Base-by-base conservation (phyloP, 2,888 invertebrate genomes). In the Sylvicola cinctus region DNA sequence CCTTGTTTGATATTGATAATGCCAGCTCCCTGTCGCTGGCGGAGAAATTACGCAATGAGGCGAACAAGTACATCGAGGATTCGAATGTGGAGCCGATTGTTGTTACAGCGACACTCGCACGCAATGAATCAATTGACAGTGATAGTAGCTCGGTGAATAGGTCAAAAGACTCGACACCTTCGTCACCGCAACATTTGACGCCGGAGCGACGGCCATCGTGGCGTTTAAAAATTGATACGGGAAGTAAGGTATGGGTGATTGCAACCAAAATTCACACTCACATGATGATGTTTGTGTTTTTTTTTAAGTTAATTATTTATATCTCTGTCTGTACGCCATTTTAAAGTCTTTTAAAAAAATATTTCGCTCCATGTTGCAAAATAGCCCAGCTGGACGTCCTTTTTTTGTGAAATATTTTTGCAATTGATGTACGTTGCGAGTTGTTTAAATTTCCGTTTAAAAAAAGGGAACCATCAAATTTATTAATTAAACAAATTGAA, bases 201-300 rank as follows among this genome's bases (percentile, higher is more conserved):
- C 50, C 53, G 25, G 87, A 87, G 60, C 71, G 85, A 46, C 74
- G 87, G 52, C 87, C 88, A 29, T 87, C 87, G 46, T 88, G 88
- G 88, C 74, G 87, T 58, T 69, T 88, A 50, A 74, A 79, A 57
- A 76, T 85, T 61, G 85, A 87, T 67, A 79, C 81, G 59, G 68
- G 75, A 59, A 81, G 79, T 65, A 88, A 87, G 83, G 85, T 85
- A 69, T 28, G 39, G 34, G 25, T 29, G 28, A 12, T 31, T 31
- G 16, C 7, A 17, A 31, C 29, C 14, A 14, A 17, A 16, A 11
- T 31, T 14, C 10, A 26, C 12, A n/a, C n/a, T n/a, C n/a, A 31
- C 16, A 10, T 12, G 14, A 17, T 13, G 13, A 29, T 16, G 13
- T 27, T n/a, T 34, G 11, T 31, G 5, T 28, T 4, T 35, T 14